Conservation (phyloP, 1,140 invertebrate species). For the Drosophila bipectinata region DNA sequence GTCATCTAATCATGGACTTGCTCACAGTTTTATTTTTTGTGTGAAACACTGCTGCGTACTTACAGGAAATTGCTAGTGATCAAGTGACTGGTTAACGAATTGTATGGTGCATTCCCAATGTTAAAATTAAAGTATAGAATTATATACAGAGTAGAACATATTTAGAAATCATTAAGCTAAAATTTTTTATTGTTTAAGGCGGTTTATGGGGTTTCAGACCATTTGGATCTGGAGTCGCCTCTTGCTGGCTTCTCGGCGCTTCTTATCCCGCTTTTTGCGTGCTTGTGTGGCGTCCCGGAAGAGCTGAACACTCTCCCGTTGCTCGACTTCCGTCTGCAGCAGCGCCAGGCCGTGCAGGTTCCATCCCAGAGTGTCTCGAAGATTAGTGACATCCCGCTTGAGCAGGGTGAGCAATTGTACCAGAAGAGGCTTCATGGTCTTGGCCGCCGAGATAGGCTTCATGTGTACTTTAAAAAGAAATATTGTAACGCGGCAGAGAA, state of each 20-base stretch:
- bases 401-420: conserved; percentile 72
- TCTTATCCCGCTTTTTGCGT: conserved; percentile 88
- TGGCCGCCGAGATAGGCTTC: conserved; percentile 90
- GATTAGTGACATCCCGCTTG: conserved; percentile 54
- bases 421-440: conserved; percentile 88
- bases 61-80: conserved; percentile 19
- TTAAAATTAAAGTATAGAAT: conserved; percentile 31
- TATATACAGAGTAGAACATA: not conserved
- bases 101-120: not conserved
- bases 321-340: conserved; percentile 91
- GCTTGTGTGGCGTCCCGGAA: conserved; percentile 92
- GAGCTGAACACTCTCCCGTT: conserved; percentile 90
- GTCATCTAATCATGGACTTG: not conserved
- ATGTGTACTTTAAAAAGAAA: conserved; percentile 94
- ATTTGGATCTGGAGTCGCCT: conserved; percentile 83
- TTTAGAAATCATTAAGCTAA: conserved; percentile 2
- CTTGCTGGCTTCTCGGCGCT: conserved; percentile 89
- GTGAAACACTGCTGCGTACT: not conserved
- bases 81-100: not conserved
- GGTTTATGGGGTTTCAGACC: conserved; percentile 15
- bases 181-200: not conserved
- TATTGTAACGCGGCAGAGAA: conserved; percentile 89
- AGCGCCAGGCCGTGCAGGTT: conserved; percentile 94
- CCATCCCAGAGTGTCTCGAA: conserved; percentile 92
- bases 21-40: not conserved